Percentiles rank a stretch among this genome's conserved stretches.
These are phyloP conservation scores for Drosophila mayri DNA, from an alignment of 1,140 invertebrate genomes.

Conservation along the genomic window DNA sequence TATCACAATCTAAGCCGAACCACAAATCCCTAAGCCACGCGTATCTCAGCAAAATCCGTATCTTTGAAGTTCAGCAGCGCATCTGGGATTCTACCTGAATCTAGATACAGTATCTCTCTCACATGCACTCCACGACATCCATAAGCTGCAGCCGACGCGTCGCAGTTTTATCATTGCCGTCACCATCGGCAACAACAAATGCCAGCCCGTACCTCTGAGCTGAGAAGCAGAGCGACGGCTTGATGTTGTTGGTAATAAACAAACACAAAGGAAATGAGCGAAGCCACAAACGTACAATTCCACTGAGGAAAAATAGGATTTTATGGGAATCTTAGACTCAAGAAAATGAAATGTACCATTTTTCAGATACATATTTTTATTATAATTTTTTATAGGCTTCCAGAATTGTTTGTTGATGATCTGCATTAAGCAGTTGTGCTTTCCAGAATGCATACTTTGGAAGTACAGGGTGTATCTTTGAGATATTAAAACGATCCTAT, in stretches of 20 bases:
- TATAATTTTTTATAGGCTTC: too few relatives aligned
- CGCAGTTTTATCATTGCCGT: conserved; percentile 53
- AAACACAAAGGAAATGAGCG: conserved; percentile 39
- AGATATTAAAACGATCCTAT: not conserved
- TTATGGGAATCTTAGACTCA: too few relatives aligned
- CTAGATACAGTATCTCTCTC: conserved; percentile 16
- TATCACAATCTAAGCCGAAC: not conserved
- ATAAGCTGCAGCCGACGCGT: conserved; percentile 48
- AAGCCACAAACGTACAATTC: conserved; percentile 19
- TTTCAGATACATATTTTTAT: not conserved
- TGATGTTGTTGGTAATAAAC: conserved; percentile 56
- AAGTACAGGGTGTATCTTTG: too few relatives aligned
- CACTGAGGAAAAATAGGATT: not conserved
- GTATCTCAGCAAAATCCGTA: conserved; percentile 11
- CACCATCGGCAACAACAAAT: conserved; percentile 41
- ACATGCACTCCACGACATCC: conserved; percentile 20
- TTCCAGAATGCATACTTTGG: too few relatives aligned
- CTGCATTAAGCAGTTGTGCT: too few relatives aligned
- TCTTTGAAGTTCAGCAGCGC: conserved; percentile 35
- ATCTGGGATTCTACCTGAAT: conserved; percentile 42
- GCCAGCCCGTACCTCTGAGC: conserved; percentile 13
- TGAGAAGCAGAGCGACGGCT: conserved; percentile 34
- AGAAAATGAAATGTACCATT: not conserved
- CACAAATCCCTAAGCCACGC: conserved; percentile 32
- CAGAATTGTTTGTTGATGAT: too few relatives aligned